Conservation (phyloP, 2,888 invertebrate species). For the Lobophora halterata region DNA sequence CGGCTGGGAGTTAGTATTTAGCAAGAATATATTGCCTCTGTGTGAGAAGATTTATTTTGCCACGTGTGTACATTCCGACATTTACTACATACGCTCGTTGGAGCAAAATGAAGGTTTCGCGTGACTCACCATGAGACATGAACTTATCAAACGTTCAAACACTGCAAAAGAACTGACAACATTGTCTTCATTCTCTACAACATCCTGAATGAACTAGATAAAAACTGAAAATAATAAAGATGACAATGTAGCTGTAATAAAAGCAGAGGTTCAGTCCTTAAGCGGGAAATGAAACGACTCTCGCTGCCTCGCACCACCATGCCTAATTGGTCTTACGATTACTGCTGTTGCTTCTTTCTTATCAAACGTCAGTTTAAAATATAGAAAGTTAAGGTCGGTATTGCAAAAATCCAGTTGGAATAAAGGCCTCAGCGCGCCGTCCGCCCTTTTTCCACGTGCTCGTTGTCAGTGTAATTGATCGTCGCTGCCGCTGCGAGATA, state of each 20-base stretch:
- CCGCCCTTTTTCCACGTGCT: constrained; percentile 62
- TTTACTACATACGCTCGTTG: constrained; percentile 25
- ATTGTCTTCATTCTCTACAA: too few species aligned
- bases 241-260: constrained; percentile 44
- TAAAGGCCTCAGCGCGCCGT: constrained; percentile 46
- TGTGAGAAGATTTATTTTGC: constrained; percentile 39
- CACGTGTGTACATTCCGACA: constrained; percentile 27
- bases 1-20: constrained; percentile 38
- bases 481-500: constrained; percentile 70
- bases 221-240: constrained; percentile 34
- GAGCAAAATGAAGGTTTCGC: constrained; percentile 38
- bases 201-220: constrained; percentile 22
- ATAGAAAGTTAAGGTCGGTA: constrained; percentile 40
- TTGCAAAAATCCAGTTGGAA: constrained; percentile 39
- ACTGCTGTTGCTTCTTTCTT: constrained; percentile 35
- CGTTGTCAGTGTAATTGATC: constrained; percentile 75
- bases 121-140: constrained; percentile 25
- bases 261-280: constrained; percentile 48
- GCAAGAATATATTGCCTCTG: constrained; percentile 42
- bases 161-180: constrained; percentile 25
- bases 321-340: constrained; percentile 56
- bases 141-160: constrained; percentile 12
- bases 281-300: constrained; percentile 45
- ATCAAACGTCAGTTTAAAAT: constrained; percentile 44
- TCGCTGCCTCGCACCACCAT: constrained; percentile 44